Evolutionary conservation across 2,797 vertebrate genomes (phyloP).

Genomic region (Cryptoprocta ferox): DNA sequence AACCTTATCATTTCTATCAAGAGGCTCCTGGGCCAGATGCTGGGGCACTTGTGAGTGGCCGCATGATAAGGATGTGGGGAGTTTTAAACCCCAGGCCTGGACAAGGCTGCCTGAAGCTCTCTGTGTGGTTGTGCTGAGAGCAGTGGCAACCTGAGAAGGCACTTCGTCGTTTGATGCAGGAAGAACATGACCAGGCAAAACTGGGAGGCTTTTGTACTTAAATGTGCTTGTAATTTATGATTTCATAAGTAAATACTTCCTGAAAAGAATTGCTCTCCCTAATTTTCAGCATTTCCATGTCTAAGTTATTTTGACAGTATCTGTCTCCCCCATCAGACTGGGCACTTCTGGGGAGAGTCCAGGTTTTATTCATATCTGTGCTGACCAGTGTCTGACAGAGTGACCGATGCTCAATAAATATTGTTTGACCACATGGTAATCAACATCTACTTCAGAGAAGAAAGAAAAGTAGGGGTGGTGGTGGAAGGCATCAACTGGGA

Average conservation of each 20-base stretch:
- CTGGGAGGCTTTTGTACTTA: background rate
- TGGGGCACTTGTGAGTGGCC: background rate
- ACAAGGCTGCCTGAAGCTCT: background rate
- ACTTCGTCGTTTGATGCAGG: background rate
- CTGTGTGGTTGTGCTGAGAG: background rate
- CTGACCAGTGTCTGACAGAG: background rate
- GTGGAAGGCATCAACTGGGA: background rate
- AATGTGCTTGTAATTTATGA: background rate
- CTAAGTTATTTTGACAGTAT: background rate
- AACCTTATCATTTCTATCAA: background rate
- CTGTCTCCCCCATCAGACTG: background rate
- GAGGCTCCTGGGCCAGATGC: background rate
- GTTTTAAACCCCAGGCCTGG: background rate
- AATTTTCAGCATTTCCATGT: background rate
- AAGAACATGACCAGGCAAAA: background rate
- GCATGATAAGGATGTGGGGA: background rate
- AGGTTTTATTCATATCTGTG: background rate
- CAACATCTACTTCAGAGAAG: constrained; percentile 22
- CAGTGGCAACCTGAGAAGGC: background rate
- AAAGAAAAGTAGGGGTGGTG: background rate
- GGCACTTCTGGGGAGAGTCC: background rate
- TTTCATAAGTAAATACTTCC: constrained; percentile 13
- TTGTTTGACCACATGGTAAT: background rate
- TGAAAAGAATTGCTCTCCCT: background rate
- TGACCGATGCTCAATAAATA: background rate